Conservation (phyloP, 1,140 invertebrate genomes). For the Diprion similis region DNA sequence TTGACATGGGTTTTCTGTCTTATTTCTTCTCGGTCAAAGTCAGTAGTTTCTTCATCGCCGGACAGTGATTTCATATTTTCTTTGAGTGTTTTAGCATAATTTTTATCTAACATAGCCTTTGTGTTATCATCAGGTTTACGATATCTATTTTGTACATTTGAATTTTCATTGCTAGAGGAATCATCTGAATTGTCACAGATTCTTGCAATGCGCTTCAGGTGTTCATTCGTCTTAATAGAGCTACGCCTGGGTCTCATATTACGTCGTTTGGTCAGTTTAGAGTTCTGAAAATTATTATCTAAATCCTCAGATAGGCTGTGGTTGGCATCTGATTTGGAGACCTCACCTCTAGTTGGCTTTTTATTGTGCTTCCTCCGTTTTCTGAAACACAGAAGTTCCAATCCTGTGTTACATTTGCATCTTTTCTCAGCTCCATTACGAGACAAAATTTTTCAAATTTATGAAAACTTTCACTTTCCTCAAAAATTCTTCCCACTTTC, state of each 20-base stretch:
- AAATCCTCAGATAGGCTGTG: not conserved
- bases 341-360: not conserved
- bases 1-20: no score
- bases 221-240: not conserved
- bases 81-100: not conserved
- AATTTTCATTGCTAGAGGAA: not conserved
- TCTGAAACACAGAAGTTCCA: slow-evolving; percentile 17
- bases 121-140: not conserved
- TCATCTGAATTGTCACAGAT: not conserved
- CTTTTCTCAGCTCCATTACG: not conserved
- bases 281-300: not conserved
- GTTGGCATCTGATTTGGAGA: not conserved
- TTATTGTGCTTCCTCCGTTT: not conserved
- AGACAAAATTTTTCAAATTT: not conserved
- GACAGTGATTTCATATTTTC: not conserved
- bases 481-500: not conserved
- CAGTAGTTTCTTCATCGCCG: not conserved
- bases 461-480: not conserved
- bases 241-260: not conserved
- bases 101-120: not conserved
- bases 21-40: no score
- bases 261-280: not conserved
- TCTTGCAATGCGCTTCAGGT: no score
- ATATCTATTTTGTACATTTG: not conserved
- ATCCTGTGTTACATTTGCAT: slow-evolving; percentile 12